Evolutionary conservation across 2,888 invertebrate species (phyloP), one percentile per base, ranked within the genome.

Genomic region (Oscheius sp.): DNA sequence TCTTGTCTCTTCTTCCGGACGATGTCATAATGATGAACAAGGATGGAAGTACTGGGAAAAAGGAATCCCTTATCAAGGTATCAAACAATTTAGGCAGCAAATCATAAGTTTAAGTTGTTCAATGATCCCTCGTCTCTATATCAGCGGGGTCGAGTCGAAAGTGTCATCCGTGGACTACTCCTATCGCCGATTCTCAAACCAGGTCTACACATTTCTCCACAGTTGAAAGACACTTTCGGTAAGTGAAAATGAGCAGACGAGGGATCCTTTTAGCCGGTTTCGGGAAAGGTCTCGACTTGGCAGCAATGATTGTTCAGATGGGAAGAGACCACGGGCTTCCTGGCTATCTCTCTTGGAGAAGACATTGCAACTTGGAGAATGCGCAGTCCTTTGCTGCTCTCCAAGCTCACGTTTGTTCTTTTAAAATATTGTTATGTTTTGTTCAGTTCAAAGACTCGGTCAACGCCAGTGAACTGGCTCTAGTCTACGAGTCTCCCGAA

Each of bases 291-390:
- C 48, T 87, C 13, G 88, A 88, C 60, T 66, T 86, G 53, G 85
- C 84, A 1, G 84, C 89, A 7, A 73, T 86, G 80, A 81, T 89
- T 7, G 78, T 86, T 32, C 85, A 85, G 59, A 82, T 85, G 84
- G 84, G 84, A 60, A 68, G 82, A 33, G 89, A 89, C 70, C 89
- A 89, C 70, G 89, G 89, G 2, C 62, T 85, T n/a, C 78, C 84
- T 11, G 77, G 82, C 9, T 87, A 85, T 76, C 73, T 82, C 0
- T 70, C 79, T 29, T 89, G 86, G 86, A 73, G 89, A 47, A 75
- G 77, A 58, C 78, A 79, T 48, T 89, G 89, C 68, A 84, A 85
- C 42, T 72, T 89, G 62, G 75, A 84, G 35, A 74, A 75, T 37
- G 51, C 81, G 58, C 75, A 68, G 47, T 76, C 76, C 0, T 82